Evolutionary conservation across 2,797 vertebrate species (phyloP).

Genomic region (Xiphophorus birchmanni): DNA sequence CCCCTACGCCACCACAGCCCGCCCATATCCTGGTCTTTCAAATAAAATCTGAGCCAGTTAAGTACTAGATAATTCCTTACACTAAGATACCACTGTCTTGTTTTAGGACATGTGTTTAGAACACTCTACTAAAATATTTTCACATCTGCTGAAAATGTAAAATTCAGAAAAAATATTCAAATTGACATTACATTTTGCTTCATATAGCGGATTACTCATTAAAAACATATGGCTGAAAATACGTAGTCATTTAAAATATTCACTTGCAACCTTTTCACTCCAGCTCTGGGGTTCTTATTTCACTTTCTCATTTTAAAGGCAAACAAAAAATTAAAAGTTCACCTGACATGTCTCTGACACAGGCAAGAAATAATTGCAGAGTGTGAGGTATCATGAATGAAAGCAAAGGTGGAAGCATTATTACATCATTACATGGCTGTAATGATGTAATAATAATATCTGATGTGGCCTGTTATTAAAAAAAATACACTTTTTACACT

Average conservation of each 20-base stretch:
- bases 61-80: too few species aligned
- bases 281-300: neutral
- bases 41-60: neutral
- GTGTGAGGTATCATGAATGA: neutral
- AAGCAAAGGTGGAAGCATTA: neutral
- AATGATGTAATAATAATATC: neutral
- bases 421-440: slow-evolving; percentile 1
- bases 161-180: neutral
- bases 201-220: neutral
- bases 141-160: neutral
- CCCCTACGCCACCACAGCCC: too few species aligned
- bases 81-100: too few species aligned
- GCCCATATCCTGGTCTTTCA: neutral
- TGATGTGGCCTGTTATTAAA: neutral
- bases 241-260: neutral
- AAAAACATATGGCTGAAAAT: neutral
- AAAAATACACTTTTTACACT: neutral
- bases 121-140: neutral
- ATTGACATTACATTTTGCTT: neutral
- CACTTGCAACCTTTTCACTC: neutral
- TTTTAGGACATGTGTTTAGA: neutral
- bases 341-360: neutral
- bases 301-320: neutral
- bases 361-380: neutral
- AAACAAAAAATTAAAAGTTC: slow-evolving; percentile 3